A percentile compares a stretch with the other conserved stretches of the same genome.
phyloP scores from a whole-genome alignment of 2,888 invertebrate species.

The Chironomus riparius region DNA sequence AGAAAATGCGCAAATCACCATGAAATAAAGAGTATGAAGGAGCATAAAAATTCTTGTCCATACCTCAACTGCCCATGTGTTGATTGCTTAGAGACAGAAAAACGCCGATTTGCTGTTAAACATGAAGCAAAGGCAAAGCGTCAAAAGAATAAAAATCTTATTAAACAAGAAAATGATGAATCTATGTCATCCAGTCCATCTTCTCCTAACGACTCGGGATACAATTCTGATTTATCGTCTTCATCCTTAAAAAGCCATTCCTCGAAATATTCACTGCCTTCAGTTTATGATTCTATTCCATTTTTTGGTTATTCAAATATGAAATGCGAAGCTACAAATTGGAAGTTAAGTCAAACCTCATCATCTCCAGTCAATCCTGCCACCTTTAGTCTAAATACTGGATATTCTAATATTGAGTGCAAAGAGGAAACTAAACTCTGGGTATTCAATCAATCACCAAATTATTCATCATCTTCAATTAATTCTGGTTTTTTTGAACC shows the following conservation, averaged over 20 bases:
- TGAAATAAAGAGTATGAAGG: not conserved
- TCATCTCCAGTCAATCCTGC: too few species aligned
- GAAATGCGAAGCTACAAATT: too few species aligned
- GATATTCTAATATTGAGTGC: too few species aligned
- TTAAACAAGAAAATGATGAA: not conserved
- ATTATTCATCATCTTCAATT: too few species aligned
- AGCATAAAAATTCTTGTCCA: not conserved
- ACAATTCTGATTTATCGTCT: not conserved
- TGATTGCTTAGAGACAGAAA: not conserved
- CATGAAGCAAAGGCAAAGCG: not conserved
- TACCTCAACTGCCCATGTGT: not conserved
- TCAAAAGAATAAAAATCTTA: not conserved
- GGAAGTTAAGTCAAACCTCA: too few species aligned
- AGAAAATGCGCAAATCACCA: not conserved
- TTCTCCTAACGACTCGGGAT: not conserved
- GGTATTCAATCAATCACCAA: too few species aligned
- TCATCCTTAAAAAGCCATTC: not conserved
- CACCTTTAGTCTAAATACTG: too few species aligned
- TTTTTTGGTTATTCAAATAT: too few species aligned
- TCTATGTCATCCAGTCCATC: not conserved
- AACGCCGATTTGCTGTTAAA: not conserved
- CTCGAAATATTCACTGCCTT: too few species aligned
- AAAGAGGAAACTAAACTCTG: too few species aligned
- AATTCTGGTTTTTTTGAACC: too few species aligned
- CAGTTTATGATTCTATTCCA: too few species aligned